These are phyloP conservation scores for Sorex araneus DNA, from an alignment of 2,113 vertebrate genomes.

Conservation along the genomic window DNA sequence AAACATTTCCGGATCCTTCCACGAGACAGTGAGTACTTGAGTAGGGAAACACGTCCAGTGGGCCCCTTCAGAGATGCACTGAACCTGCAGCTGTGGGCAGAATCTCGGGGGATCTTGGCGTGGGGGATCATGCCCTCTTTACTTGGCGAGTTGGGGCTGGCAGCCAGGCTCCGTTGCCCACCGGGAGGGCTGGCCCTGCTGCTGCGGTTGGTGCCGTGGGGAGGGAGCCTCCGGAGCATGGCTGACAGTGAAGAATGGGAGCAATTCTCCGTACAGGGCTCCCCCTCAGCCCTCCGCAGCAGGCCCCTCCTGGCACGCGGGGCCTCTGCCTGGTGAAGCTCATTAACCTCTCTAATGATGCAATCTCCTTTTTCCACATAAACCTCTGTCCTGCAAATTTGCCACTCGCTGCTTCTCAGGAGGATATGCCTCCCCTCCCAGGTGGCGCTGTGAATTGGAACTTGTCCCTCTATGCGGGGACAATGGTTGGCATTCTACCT, in stretches of 20 bases:
- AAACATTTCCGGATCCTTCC: neutral
- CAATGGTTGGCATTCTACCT: neutral
- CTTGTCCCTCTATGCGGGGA: neutral
- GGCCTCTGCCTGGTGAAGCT: slow-evolving; percentile 83
- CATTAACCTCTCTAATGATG: slow-evolving; percentile 85
- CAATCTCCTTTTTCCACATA: slow-evolving; percentile 74
- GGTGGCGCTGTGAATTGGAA: neutral
- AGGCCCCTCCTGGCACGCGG: slow-evolving; percentile 75
- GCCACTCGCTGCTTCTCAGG: rapidly evolving
- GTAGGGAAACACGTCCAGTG: neutral
- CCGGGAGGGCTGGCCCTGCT: slow-evolving; percentile 77
- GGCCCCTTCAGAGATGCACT: slow-evolving; percentile 28
- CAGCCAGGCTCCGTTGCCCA: slow-evolving; percentile 37
- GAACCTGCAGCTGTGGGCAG: neutral
- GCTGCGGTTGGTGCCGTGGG: slow-evolving; percentile 61
- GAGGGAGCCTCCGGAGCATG: slow-evolving; percentile 71
- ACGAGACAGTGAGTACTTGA: neutral
- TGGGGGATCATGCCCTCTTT: neutral
- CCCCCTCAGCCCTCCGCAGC: slow-evolving; percentile 42
- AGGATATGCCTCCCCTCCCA: neutral
- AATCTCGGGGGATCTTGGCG: neutral
- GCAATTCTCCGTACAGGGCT: slow-evolving; percentile 75
- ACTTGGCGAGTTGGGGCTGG: neutral
- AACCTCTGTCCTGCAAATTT: slow-evolving; percentile 68
- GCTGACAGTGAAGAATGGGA: slow-evolving; percentile 84